Evolutionary conservation across 1,140 invertebrate species (phyloP), one percentile per base, ranked within the genome.

Genomic region (Conopomorpha cramerella): DNA sequence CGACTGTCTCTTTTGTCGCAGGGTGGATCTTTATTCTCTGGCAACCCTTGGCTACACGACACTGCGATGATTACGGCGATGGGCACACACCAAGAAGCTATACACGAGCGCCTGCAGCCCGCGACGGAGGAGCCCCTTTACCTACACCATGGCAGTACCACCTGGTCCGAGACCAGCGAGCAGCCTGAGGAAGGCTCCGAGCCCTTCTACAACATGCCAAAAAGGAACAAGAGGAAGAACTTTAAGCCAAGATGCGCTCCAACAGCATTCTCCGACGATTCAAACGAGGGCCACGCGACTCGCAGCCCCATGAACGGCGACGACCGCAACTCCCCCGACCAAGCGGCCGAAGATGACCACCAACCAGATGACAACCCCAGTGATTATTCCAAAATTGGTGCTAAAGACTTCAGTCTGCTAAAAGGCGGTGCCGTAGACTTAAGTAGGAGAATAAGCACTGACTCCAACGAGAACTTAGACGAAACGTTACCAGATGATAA

Each of bases 211-310:
- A 79, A 78, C 43, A 68, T 72, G 46, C 79, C 81, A 34, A 83
- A 82, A 58, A 70, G 82, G 38, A 86, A 86, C 60, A 86, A 86
- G 46, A 64, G 85, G 33, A 86, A 86, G 53, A 85, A 86, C 55
- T 86, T 86, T 61, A 83, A 85, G 49, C 85, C 85, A 0, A 59
- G 84, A 40, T 84, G 81, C 51, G 79, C 81, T 28, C 85, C 84
- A 27, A 58, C 80, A 2, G 68, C 76, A 7, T 76, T 76, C 36
- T 74, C 74, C 15, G 76, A 74, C 34, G 66, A 79, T 12, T 78
- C 79, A 2, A 76, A 77, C 30, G 76, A 67, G 13, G 71, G 54
- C 8, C 67, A 77, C 41, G 66, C 61, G 32, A 60, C 78, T 28
- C 52, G 49, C 41, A 68, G 70, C 36, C 77, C 78, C 38, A 53